phyloP scores from a whole-genome alignment of 2,797 vertebrate genomes.

The Microchirus variegatus region DNA sequence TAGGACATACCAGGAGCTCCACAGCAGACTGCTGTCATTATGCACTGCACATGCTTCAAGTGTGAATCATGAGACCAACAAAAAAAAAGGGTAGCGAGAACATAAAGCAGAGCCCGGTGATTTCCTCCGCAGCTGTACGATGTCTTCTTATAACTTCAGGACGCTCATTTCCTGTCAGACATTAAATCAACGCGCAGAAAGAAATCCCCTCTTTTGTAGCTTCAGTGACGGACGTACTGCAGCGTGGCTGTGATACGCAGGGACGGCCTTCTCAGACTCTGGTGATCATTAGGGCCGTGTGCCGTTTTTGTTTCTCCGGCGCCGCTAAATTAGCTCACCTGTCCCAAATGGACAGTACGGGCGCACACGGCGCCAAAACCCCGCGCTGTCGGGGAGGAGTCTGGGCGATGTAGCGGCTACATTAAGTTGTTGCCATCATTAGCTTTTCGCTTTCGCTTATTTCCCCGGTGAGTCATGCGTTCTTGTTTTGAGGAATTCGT shows the following conservation, averaged over 20 bases:
- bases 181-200: conserved; percentile 34
- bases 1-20: too few relatives aligned
- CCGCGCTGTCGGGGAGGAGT: conserved; percentile 69
- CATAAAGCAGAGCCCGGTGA: conserved; percentile 1
- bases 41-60: background rate
- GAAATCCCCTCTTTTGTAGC: conserved; percentile 9
- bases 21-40: background rate
- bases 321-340: conserved; percentile 65
- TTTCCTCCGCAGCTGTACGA: conserved; percentile 30
- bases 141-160: conserved; percentile 45
- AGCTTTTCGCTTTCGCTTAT: conserved; percentile 75
- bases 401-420: conserved; percentile 69
- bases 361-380: conserved; percentile 57
- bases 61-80: background rate
- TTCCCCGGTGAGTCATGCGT: conserved; percentile 77
- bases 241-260: conserved; percentile 43
- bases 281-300: conserved; percentile 66
- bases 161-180: conserved; percentile 34
- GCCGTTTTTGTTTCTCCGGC: conserved; percentile 52
- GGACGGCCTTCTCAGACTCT: conserved; percentile 52
- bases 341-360: conserved; percentile 76
- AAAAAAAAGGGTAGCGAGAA: background rate
- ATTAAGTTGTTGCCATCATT: conserved; percentile 79
- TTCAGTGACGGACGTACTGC: conserved; percentile 34
- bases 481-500: conserved; percentile 74